Base-by-base conservation (phyloP, 2,888 invertebrate genomes). In the Masnerella sp. region DNA sequence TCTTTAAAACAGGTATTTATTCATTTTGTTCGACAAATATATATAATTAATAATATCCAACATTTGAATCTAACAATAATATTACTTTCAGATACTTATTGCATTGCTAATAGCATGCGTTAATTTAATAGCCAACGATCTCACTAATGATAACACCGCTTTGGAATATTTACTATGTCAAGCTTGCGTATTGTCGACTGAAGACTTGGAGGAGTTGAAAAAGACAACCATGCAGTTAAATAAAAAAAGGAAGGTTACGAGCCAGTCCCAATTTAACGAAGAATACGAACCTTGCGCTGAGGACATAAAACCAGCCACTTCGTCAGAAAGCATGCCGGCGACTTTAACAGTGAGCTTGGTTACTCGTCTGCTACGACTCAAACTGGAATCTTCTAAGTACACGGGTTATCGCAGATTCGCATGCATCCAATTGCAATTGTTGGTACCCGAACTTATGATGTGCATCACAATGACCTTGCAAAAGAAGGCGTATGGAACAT, bases 321-420 rank as follows among this genome's bases (percentile, higher is more conserved):
- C 79, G 8, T 73, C 79, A 0, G 84, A 83, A 38, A 85, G 84
- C 51, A 78, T 83, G 58, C 85, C 87, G 3, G 86, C 85, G 0
- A 87, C 84, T 0, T 69, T 87, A 15, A 81, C 85, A 3, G 79
- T 86, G 17, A 82, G 82, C 36, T 77, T 86, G 74, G 84, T 87
- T 2, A 86, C 84, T 2, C 81, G 85, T 30, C 42, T 87, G 28
- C 69, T 85, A 11, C 78, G 84, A 25, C 38, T 71, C 20, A 72
- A 67, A 18, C 52, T 78, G 1, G 77, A 65, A 11, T 74, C 73
- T 11, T 80, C 12, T 68, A 59, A 11, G 20, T 54, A 4, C 38
- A 49, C 30, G 22, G 68, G 7, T 65, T 68, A n/a, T 5, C 75
- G 20, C 0, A 81, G 78, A 64, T 71, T 78, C 0, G 78, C 80